Evolutionary conservation across 2,797 vertebrate genomes (phyloP).

Genomic region (Otus scops): DNA sequence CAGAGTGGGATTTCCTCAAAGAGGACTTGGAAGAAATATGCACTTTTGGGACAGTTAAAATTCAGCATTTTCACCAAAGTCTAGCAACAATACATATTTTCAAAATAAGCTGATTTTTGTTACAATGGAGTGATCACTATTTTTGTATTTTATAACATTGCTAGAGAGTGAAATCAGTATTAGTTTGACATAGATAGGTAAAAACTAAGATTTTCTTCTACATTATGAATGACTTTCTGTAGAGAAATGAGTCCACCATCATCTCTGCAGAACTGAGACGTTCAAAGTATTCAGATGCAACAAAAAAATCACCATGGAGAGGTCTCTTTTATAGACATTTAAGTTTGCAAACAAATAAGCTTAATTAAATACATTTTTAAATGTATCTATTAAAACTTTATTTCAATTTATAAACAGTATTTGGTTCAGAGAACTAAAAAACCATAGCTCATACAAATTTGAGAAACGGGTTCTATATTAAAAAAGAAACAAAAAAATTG

Average conservation of each 20-base stretch:
- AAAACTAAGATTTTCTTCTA: neutral
- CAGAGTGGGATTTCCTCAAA: neutral
- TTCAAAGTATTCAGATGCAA: neutral
- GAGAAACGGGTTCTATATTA: neutral
- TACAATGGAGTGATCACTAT: neutral
- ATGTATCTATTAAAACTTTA: neutral
- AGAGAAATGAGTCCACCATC: neutral
- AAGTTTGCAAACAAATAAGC: neutral
- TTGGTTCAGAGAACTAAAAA: neutral
- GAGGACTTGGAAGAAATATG: neutral
- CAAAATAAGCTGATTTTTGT: neutral
- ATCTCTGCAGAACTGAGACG: neutral
- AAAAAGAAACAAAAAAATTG: neutral
- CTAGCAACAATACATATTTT: neutral
- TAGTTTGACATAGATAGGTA: neutral
- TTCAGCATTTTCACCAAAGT: neutral
- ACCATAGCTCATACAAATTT: neutral
- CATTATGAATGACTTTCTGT: neutral
- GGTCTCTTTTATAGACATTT: neutral
- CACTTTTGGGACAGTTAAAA: neutral
- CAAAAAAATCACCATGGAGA: neutral
- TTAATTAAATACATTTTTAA: neutral
- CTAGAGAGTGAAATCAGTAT: neutral
- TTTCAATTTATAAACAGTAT: neutral
- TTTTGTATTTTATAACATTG: neutral